These are phyloP conservation scores for Cephus runcator DNA, from an alignment of 2,888 invertebrate genomes.

Conservation along the genomic window DNA sequence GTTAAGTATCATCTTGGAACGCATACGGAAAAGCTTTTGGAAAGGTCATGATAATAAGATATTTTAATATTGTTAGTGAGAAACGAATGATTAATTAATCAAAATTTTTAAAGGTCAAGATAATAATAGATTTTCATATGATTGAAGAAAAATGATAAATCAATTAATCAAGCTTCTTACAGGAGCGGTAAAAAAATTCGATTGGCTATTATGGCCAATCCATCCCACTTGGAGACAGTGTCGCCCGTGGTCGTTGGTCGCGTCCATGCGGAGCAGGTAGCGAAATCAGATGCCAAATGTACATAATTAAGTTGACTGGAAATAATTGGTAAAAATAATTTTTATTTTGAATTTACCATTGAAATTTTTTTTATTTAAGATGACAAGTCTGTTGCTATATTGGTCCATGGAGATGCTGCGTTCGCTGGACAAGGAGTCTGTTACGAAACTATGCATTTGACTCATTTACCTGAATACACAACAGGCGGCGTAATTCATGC, in stretches of 20 bases:
- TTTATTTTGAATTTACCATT: not conserved
- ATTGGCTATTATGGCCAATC: constrained; percentile 91
- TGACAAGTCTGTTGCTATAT: constrained; percentile 73
- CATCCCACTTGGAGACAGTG: constrained; percentile 93
- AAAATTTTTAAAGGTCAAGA: constrained; percentile 42
- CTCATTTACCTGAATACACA: constrained; percentile 73
- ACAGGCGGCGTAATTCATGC: constrained; percentile 75
- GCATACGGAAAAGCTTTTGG: constrained; percentile 71
- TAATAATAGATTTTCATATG: constrained; percentile 74
- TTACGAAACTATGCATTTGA: constrained; percentile 74
- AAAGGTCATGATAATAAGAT: constrained; percentile 66
- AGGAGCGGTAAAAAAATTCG: constrained; percentile 69
- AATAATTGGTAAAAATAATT: constrained; percentile 37
- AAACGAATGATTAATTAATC: constrained; percentile 52
- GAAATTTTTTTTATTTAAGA: constrained; percentile 45
- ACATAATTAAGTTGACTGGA: constrained; percentile 53
- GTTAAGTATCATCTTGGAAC: constrained; percentile 95
- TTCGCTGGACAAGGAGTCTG: constrained; percentile 76
- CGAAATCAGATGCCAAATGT: constrained; percentile 79
- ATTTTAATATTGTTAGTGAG: constrained; percentile 78
- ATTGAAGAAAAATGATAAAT: constrained; percentile 72
- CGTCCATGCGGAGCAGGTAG: constrained; percentile 87
- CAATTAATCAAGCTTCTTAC: not conserved
- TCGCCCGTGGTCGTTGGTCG: constrained; percentile 90
- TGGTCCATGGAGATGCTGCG: constrained; percentile 78